phyloP scores from a whole-genome alignment of 2,888 invertebrate species.

The Mesorhabditis belari region DNA sequence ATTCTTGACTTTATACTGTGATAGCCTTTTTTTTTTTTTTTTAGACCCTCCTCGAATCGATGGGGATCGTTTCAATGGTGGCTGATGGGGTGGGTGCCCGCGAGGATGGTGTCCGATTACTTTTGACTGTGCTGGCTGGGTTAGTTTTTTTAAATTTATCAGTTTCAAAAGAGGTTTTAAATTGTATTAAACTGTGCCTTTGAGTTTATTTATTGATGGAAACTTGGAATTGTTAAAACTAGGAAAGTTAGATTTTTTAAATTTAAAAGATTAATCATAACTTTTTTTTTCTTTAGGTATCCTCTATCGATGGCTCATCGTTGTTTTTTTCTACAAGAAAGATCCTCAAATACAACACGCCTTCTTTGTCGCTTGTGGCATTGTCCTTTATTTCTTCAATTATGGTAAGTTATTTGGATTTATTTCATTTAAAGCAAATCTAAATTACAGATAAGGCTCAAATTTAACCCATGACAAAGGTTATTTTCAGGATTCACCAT shows the following conservation, averaged over 20 bases:
- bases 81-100: conserved; percentile 35
- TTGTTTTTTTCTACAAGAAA: conserved; percentile 38
- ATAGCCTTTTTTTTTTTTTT: too few relatives aligned
- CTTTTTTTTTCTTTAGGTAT: conserved; percentile 49
- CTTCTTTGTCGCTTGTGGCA: neutral
- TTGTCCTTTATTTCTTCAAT: neutral
- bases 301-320: conserved; percentile 48
- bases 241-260: too few relatives aligned
- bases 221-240: too few relatives aligned
- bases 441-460: neutral
- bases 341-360: conserved; percentile 6
- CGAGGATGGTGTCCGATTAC: conserved; percentile 47
- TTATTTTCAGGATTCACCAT: neutral
- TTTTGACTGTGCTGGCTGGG: conserved; percentile 47
- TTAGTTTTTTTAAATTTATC: too few relatives aligned
- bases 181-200: too few relatives aligned
- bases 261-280: too few relatives aligned
- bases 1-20: too few relatives aligned
- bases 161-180: too few relatives aligned
- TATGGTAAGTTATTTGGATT: neutral
- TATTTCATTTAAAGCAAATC: neutral
- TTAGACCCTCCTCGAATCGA: too few relatives aligned
- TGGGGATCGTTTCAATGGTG: too few relatives aligned
- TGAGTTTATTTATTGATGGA: too few relatives aligned
- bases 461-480: neutral